Evolutionary conservation across 2,797 vertebrate genomes (phyloP).

Genomic region (Syngnathus acus): DNA sequence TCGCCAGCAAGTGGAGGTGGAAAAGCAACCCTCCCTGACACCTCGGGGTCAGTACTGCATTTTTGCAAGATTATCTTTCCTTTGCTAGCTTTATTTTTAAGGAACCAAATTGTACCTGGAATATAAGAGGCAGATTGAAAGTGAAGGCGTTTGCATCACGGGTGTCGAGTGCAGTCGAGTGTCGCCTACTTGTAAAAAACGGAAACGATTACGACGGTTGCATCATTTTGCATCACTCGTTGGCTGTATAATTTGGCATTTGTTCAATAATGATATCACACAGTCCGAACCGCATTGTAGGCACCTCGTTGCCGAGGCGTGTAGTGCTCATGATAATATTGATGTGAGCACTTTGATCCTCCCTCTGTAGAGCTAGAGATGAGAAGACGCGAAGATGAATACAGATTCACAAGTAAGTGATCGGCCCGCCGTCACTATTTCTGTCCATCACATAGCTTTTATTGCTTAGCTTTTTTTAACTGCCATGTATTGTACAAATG

Average conservation of each 20-base stretch:
- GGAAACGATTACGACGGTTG: background rate
- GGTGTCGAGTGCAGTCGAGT: background rate
- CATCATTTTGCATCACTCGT: background rate
- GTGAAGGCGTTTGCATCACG: background rate
- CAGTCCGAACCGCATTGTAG: slow-evolving; percentile 7
- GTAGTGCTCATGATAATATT: slow-evolving; percentile 48
- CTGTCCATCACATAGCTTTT: background rate
- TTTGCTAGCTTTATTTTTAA: background rate
- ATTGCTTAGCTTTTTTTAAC: slow-evolving; percentile 6
- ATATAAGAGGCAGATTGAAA: background rate
- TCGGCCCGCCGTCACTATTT: slow-evolving; percentile 23
- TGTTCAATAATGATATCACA: slow-evolving; percentile 53
- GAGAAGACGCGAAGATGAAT: slow-evolving; percentile 99
- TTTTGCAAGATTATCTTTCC: background rate
- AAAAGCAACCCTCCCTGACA: slow-evolving; percentile 88
- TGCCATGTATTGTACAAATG: slow-evolving; percentile 61
- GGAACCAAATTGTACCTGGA: background rate
- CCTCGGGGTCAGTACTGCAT: slow-evolving; percentile 81
- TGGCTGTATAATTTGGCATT: slow-evolving; percentile 65
- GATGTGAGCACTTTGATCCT: slow-evolving; percentile 74
- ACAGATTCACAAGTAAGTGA: slow-evolving; percentile 99
- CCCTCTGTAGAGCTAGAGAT: slow-evolving; percentile 95
- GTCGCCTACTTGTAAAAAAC: background rate
- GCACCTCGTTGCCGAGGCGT: slow-evolving; percentile 31
- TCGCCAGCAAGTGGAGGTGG: slow-evolving; percentile 85